Conservation (phyloP, 2,113 vertebrate species). For the Ochotona princeps region DNA sequence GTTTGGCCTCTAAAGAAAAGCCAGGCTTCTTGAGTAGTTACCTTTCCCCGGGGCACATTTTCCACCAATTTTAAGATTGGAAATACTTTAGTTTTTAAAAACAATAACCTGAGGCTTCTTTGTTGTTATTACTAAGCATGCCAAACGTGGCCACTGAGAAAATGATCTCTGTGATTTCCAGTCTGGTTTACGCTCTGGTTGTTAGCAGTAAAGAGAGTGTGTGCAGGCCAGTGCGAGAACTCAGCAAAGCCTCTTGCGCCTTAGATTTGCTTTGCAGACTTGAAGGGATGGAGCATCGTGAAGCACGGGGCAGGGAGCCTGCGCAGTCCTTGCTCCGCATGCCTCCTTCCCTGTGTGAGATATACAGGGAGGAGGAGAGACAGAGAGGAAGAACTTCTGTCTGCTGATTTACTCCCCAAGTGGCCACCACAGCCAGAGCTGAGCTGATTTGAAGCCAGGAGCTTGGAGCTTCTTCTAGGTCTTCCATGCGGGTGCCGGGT, state of each 20-base stretch:
- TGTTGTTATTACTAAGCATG: slow-evolving; percentile 23
- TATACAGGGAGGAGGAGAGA: too few relatives aligned
- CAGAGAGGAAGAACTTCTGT: too few relatives aligned
- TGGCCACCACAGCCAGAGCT: too few relatives aligned
- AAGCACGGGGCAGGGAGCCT: neutral
- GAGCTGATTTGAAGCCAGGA: too few relatives aligned
- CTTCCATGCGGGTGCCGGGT: too few relatives aligned
- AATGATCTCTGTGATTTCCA: neutral
- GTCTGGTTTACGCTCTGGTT: neutral
- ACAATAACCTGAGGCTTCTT: slow-evolving; percentile 8
- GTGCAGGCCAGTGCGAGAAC: neutral
- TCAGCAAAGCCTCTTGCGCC: neutral
- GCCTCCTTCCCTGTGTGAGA: neutral
- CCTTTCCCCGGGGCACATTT: neutral
- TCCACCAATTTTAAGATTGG: slow-evolving; percentile 23
- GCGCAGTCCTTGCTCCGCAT: neutral
- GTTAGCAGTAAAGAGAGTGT: neutral
- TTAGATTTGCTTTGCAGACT: neutral
- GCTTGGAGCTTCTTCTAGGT: too few relatives aligned
- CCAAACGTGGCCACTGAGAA: neutral
- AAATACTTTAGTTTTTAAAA: slow-evolving; percentile 48
- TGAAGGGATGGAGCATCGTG: slow-evolving; percentile 13
- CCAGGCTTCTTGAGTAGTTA: neutral
- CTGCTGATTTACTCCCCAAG: too few relatives aligned
- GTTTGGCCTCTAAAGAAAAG: slow-evolving; percentile 55